Evolutionary conservation across 2,113 vertebrate species (phyloP).

Genomic region (Tychaedon coryphoeus): DNA sequence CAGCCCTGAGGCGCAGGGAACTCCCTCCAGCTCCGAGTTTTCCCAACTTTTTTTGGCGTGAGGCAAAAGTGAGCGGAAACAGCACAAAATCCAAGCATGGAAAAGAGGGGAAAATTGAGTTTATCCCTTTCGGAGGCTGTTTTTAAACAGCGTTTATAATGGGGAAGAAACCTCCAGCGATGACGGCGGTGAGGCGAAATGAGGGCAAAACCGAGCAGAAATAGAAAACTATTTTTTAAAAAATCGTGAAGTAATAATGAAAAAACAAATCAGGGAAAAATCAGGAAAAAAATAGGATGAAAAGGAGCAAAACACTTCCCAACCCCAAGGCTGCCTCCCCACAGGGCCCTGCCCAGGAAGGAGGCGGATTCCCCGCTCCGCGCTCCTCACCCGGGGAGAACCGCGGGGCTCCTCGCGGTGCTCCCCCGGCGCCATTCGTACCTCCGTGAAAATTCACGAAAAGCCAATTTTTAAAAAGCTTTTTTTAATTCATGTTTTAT

Average conservation of each 20-base stretch:
- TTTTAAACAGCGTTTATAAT: background rate
- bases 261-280: background rate
- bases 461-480: background rate
- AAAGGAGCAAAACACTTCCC: background rate
- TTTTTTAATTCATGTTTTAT: too few relatives aligned
- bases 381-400: background rate
- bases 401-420: background rate
- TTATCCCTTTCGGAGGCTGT: background rate
- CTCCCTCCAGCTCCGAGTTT: background rate
- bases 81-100: background rate
- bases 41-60: background rate
- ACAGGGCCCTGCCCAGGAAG: constrained; percentile 47
- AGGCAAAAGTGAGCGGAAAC: background rate
- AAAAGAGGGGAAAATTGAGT: background rate
- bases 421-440: background rate
- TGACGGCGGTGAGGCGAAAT: rapidly evolving
- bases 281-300: rapidly evolving
- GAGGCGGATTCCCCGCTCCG: constrained; percentile 32
- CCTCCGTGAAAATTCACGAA: too few relatives aligned
- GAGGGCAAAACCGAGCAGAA: rapidly evolving
- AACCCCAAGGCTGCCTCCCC: constrained; percentile 5
- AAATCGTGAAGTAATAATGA: background rate
- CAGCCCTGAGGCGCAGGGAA: background rate
- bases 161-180: background rate
- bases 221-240: rapidly evolving